Conservation (phyloP, 2,113 vertebrate genomes). For the Salvelinus namaycush region DNA sequence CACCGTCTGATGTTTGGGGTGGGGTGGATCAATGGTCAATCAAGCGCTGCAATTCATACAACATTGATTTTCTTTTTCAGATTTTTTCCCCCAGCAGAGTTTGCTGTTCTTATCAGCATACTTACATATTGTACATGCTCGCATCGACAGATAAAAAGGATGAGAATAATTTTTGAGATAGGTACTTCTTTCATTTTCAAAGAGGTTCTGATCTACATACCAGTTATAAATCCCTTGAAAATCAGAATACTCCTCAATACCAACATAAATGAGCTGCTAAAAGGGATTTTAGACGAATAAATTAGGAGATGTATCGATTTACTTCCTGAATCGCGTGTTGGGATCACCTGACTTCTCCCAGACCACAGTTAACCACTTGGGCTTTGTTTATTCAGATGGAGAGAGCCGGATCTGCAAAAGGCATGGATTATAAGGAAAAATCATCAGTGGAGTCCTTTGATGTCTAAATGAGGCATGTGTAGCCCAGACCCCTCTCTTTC, state of each 20-base stretch:
- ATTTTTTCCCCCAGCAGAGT: conserved; percentile 40
- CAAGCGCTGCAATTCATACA: conserved; percentile 57
- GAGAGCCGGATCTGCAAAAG: conserved; percentile 75
- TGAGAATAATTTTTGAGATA: conserved; percentile 67
- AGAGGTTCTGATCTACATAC: conserved; percentile 75
- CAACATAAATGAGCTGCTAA: conserved; percentile 75
- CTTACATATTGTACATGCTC: conserved; percentile 71
- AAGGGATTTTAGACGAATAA: conserved; percentile 69
- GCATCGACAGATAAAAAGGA: conserved; percentile 65
- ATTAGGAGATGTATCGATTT: conserved; percentile 74
- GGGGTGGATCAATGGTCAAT: conserved; percentile 60
- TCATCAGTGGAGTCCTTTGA: conserved; percentile 85
- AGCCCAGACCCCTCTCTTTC: conserved; percentile 78
- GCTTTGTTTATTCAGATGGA: conserved; percentile 88
- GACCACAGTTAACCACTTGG: conserved; percentile 68
- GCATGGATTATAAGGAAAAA: conserved; percentile 79
- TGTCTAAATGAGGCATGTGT: conserved; percentile 85
- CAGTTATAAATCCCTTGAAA: conserved; percentile 74
- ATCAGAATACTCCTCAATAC: conserved; percentile 70
- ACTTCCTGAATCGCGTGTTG: conserved; percentile 56
- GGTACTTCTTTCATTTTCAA: conserved; percentile 74
- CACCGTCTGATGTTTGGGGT: conserved; percentile 63
- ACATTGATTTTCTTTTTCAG: conserved; percentile 68
- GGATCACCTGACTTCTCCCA: conserved; percentile 75
- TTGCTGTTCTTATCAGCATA: conserved; percentile 54